phyloP scores from a whole-genome alignment of 1,140 invertebrate species.

The Bradysia coprophila region DNA sequence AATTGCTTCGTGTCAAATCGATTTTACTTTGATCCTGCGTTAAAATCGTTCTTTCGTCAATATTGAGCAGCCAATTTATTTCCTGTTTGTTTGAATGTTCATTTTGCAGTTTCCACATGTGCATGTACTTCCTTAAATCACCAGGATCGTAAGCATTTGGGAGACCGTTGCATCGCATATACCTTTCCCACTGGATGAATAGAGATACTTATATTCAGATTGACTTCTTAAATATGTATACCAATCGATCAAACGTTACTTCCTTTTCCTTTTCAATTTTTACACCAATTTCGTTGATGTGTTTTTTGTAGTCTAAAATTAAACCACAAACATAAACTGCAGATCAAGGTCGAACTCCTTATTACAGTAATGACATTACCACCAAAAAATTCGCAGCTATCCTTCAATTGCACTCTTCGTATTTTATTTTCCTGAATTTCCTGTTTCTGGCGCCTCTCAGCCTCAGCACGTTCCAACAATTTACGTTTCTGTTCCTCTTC shows the following conservation, averaged over 20 bases:
- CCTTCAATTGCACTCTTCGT: constrained; percentile 13
- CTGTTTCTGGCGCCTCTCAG: constrained; percentile 16
- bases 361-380: too few species aligned
- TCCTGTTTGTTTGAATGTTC: constrained; percentile 24
- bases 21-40: constrained; percentile 17
- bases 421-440: constrained; percentile 19
- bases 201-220: constrained; percentile 8
- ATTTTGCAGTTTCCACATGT: constrained; percentile 32
- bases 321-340: too few species aligned
- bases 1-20: constrained; percentile 14
- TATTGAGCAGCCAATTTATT: constrained; percentile 21
- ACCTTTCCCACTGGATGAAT: constrained; percentile 37
- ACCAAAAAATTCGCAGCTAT: constrained; percentile 19
- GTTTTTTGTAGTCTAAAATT: too few species aligned
- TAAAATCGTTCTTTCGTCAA: constrained; percentile 19
- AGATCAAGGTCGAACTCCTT: too few species aligned
- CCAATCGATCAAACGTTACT: not conserved
- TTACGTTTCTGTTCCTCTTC: constrained; percentile 21
- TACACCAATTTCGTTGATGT: too few species aligned
- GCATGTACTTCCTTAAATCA: constrained; percentile 39
- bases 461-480: constrained; percentile 21
- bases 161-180: constrained; percentile 39
- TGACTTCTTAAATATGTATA: not conserved
- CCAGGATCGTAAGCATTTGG: constrained; percentile 33
- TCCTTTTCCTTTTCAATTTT: not conserved